phyloP scores from a whole-genome alignment of 2,888 invertebrate species.

The Amphimallon solstitiale region DNA sequence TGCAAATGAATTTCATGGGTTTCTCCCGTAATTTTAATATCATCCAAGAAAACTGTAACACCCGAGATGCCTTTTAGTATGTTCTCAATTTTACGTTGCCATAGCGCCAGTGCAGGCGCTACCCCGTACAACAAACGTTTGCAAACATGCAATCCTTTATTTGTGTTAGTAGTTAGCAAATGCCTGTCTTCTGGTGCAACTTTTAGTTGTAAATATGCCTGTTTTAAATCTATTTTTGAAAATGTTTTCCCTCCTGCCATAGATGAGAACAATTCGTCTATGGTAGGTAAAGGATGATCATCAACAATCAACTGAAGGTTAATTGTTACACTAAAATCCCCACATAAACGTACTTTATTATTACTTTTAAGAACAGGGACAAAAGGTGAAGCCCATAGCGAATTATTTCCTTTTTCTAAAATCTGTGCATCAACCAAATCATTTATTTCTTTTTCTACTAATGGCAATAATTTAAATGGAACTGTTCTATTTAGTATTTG shows the following conservation, averaged over 20 bases:
- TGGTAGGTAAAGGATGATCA: slow-evolving; percentile 44
- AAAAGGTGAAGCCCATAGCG: slow-evolving; percentile 55
- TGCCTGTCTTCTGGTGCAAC: slow-evolving; percentile 51
- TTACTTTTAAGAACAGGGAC: slow-evolving; percentile 47
- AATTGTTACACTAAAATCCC: slow-evolving; percentile 46
- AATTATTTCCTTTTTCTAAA: slow-evolving; percentile 44
- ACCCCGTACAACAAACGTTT: slow-evolving; percentile 54
- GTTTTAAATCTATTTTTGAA: slow-evolving; percentile 47
- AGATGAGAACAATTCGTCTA: slow-evolving; percentile 44
- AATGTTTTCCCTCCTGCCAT: slow-evolving; percentile 47
- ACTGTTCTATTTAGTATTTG: slow-evolving; percentile 34
- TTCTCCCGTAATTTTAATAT: slow-evolving; percentile 47
- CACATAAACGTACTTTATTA: slow-evolving; percentile 47
- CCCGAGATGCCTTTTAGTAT: slow-evolving; percentile 49
- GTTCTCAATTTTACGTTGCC: slow-evolving; percentile 52
- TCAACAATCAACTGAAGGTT: slow-evolving; percentile 45
- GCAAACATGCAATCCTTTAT: slow-evolving; percentile 53
- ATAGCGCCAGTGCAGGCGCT: slow-evolving; percentile 53
- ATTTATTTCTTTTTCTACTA: slow-evolving; percentile 42
- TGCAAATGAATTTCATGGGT: no score
- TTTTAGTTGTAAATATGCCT: slow-evolving; percentile 55
- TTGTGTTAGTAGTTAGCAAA: slow-evolving; percentile 54
- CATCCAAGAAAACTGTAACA: slow-evolving; percentile 46
- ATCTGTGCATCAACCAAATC: slow-evolving; percentile 43
- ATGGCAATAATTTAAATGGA: slow-evolving; percentile 40